Conservation (phyloP, 2,888 invertebrate genomes). For the Drosophila parthenogenetica region DNA sequence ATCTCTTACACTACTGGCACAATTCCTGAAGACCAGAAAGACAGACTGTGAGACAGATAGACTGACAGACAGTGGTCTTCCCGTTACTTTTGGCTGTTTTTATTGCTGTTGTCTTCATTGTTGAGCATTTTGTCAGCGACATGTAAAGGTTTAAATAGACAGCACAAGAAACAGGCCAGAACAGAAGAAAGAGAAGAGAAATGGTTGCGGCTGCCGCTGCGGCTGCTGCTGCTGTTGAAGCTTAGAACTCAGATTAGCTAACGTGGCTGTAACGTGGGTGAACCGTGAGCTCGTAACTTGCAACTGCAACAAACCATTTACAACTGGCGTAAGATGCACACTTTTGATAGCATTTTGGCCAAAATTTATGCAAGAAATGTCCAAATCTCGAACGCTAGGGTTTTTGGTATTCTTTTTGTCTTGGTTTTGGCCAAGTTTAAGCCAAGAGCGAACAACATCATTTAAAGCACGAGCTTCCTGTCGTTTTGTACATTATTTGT, state of each 20-base stretch:
- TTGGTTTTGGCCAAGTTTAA: neutral
- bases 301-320: constrained; percentile 51
- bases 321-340: constrained; percentile 69
- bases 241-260: constrained; percentile 33
- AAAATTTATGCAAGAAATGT: constrained; percentile 62
- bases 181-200: neutral
- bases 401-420: neutral
- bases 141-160: constrained; percentile 74
- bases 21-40: constrained; percentile 35
- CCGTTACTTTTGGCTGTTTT: constrained; percentile 45
- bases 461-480: constrained; percentile 75
- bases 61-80: constrained; percentile 27
- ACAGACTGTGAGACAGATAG: constrained; percentile 4
- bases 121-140: constrained; percentile 72
- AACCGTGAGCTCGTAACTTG: constrained; percentile 53
- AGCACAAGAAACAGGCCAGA: constrained; percentile 38
- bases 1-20: constrained; percentile 63
- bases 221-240: constrained; percentile 11
- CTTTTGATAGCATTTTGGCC: constrained; percentile 63
- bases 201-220: constrained; percentile 1
- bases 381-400: constrained; percentile 29
- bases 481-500: constrained; percentile 63
- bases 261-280: constrained; percentile 44
- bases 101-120: constrained; percentile 64
- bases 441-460: constrained; percentile 66